Base-by-base conservation (phyloP, 2,888 invertebrate genomes). In the Melieria omissa region DNA sequence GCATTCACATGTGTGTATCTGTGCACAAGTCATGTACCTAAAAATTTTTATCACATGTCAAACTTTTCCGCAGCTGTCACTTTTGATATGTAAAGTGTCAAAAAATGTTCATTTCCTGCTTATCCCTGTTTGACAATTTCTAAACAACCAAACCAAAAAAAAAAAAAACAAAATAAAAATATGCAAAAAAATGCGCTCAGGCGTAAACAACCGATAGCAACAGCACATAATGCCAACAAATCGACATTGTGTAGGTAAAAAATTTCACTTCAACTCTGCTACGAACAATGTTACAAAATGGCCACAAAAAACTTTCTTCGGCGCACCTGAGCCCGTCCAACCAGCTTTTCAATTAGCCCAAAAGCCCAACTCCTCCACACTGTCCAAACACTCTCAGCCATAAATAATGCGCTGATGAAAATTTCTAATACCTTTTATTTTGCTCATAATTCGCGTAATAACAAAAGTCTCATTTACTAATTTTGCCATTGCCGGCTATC, bases 341-440 rank as follows among this genome's bases (percentile, higher is more conserved):
- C 63, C 8, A 61, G 52, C 70, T 74, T 80, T 83, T 83, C 79
- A 83, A 82, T 82, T 82, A 82, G 82, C 80, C 81, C 81, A 82
- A 83, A 82, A 82, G 45, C 65, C 10, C 12, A 58, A 46, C 14
- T 41, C 12, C 44, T 29, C 29, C 29, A 29, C 29, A 29, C 29
- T 29, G 29, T 29, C 29, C 29, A 29, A 29, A 29, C 29, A 29
- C 29, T 29, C 14, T 45, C 60, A 29, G 55, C 62, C 4, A 7
- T 8, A 62, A 47, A 45, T 5, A 5, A 42, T n/a, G 16, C 45
- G 62, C 12, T 16, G 41, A 10, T 79, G 55, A 29, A 14, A 46
- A 7, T 10, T 54, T 67, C 80, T 83, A 82, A 83, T 83, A 81
- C 80, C 83, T 84, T 84, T 84, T 82, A 84, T 82, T 77, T 81